Evolutionary conservation across 1,140 invertebrate species (phyloP).

Genomic region (Formica exsecta): DNA sequence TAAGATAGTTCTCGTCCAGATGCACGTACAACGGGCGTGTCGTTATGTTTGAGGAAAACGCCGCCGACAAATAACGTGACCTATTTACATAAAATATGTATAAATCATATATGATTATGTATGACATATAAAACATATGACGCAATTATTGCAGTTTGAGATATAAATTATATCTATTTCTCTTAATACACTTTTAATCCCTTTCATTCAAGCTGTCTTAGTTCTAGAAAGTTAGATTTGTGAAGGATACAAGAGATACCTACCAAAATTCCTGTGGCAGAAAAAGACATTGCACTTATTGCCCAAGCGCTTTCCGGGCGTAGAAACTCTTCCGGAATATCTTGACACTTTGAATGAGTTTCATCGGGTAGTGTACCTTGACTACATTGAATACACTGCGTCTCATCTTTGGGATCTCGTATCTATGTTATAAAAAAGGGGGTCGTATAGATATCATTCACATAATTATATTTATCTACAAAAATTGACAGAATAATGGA

Average conservation of each 20-base stretch:
- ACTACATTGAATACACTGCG: slow-evolving; percentile 93
- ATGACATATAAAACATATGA: neutral
- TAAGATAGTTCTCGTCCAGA: slow-evolving; percentile 96
- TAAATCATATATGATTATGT: slow-evolving; percentile 20
- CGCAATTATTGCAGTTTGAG: neutral
- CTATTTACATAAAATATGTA: slow-evolving; percentile 74
- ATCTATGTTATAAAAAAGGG: slow-evolving; percentile 87
- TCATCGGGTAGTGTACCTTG: slow-evolving; percentile 93
- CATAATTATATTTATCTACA: too few relatives aligned
- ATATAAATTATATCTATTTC: neutral
- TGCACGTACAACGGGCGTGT: slow-evolving; percentile 96
- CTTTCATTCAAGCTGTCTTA: neutral
- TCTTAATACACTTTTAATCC: too few relatives aligned
- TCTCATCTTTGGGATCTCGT: slow-evolving; percentile 92
- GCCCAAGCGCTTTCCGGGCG: slow-evolving; percentile 94
- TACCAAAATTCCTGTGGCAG: slow-evolving; percentile 92
- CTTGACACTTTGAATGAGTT: slow-evolving; percentile 91
- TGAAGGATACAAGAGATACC: slow-evolving; percentile 82
- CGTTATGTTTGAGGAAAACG: slow-evolving; percentile 92
- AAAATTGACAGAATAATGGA: too few relatives aligned
- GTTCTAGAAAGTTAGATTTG: neutral
- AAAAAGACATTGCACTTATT: slow-evolving; percentile 95
- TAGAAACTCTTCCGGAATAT: slow-evolving; percentile 95
- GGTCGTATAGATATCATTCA: neutral
- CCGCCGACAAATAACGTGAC: slow-evolving; percentile 87